phyloP scores from a whole-genome alignment of 2,888 invertebrate genomes.

The Oscheius onirici region DNA sequence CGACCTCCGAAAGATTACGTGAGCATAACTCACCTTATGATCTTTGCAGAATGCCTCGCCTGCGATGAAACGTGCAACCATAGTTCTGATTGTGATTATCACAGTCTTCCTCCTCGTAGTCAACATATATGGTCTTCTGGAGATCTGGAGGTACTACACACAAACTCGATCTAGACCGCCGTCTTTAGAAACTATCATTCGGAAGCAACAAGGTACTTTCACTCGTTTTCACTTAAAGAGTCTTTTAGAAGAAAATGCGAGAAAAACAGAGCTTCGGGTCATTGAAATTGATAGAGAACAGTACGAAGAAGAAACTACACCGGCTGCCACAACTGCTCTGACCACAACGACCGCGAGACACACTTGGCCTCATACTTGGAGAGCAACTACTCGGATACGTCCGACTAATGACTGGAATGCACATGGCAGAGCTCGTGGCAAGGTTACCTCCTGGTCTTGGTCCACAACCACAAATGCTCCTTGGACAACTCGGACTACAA shows the following conservation, averaged over 20 bases:
- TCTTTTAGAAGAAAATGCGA: constrained; percentile 10
- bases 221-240: not conserved
- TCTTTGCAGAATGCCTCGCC: constrained; percentile 22
- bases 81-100: constrained; percentile 9
- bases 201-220: constrained; percentile 8
- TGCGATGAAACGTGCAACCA: constrained; percentile 16
- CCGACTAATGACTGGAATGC: not conserved
- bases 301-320: not conserved
- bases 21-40: not conserved
- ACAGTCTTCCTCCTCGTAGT: constrained; percentile 21
- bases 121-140: constrained; percentile 25
- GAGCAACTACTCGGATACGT: not conserved
- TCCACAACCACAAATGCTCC: constrained; percentile 10
- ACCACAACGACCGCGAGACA: not conserved
- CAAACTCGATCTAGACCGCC: constrained; percentile 2
- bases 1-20: not conserved
- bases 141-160: constrained; percentile 7
- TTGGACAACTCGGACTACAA: constrained; percentile 24
- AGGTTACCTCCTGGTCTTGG: not conserved
- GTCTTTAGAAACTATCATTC: constrained; percentile 8
- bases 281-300: not conserved
- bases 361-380: not conserved
- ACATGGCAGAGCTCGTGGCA: not conserved
- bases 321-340: not conserved
- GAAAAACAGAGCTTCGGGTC: not conserved